These are phyloP conservation scores for Crocallis elinguaria DNA, from an alignment of 2,888 invertebrate genomes.

Conservation along the genomic window DNA sequence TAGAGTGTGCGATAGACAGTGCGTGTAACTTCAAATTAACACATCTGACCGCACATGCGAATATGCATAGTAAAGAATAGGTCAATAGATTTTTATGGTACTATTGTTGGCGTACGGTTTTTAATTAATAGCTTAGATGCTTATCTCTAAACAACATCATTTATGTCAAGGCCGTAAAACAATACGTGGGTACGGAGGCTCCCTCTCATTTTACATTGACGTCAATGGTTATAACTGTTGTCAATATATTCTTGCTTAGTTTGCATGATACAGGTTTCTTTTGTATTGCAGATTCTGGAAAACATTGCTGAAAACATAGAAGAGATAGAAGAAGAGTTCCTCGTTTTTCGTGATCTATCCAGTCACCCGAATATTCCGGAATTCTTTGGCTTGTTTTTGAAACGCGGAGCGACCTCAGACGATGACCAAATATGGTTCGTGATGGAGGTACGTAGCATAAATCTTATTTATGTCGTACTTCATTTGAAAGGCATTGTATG, in stretches of 20 bases:
- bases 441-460: constrained; percentile 87
- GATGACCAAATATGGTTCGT: constrained; percentile 93
- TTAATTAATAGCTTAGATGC: constrained; percentile 68
- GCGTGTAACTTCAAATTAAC: constrained; percentile 29
- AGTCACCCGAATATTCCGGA: constrained; percentile 91
- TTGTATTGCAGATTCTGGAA: constrained; percentile 86
- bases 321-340: constrained; percentile 92
- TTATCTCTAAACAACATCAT: constrained; percentile 68
- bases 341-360: constrained; percentile 89
- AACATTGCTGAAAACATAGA: constrained; percentile 92
- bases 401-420: constrained; percentile 85
- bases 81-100: constrained; percentile 52
- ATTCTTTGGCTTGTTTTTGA: constrained; percentile 90
- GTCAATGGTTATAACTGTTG: constrained; percentile 44
- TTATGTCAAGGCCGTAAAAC: constrained; percentile 75
- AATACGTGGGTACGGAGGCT: constrained; percentile 58
- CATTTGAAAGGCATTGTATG: constrained; percentile 24
- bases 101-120: constrained; percentile 66
- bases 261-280: constrained; percentile 5
- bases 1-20: constrained; percentile 27
- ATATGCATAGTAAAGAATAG: constrained; percentile 40
- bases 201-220: constrained; percentile 51
- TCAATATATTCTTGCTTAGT: constrained; percentile 11
- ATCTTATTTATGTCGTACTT: constrained; percentile 38
- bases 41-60: constrained; percentile 33